Percentiles rank a stretch among this genome's conserved stretches.
Evolutionary conservation across 2,888 invertebrate genomes (phyloP).

Genomic region (Galeopsomyia nigrocyanea): DNA sequence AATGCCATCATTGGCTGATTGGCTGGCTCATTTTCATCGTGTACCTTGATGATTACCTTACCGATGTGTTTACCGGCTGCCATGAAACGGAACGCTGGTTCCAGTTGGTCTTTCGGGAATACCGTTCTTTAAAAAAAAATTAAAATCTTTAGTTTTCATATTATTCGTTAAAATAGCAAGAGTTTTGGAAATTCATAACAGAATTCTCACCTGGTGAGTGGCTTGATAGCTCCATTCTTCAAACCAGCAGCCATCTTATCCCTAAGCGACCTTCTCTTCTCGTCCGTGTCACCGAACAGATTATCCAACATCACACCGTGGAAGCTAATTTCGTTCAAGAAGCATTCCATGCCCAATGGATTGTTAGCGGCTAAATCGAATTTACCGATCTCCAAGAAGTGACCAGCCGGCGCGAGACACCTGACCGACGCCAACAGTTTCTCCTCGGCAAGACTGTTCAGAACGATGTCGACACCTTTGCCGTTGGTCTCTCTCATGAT

Average conservation of each 20-base stretch:
- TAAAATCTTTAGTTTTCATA: slow-evolving; percentile 53
- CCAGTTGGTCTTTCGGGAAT: slow-evolving; percentile 77
- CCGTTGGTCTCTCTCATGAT: slow-evolving; percentile 85
- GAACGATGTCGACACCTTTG: slow-evolving; percentile 89
- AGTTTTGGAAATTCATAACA: slow-evolving; percentile 73
- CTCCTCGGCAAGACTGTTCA: slow-evolving; percentile 95
- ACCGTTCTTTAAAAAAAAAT: slow-evolving; percentile 69
- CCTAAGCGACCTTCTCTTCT: slow-evolving; percentile 72
- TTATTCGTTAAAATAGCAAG: slow-evolving; percentile 65
- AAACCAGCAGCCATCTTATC: slow-evolving; percentile 77
- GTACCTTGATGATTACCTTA: slow-evolving; percentile 70
- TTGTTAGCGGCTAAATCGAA: slow-evolving; percentile 82
- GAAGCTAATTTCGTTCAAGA: slow-evolving; percentile 81
- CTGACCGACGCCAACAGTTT: slow-evolving; percentile 82
- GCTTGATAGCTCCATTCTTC: slow-evolving; percentile 76
- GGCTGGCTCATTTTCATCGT: slow-evolving; percentile 52
- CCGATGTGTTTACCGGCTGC: slow-evolving; percentile 86
- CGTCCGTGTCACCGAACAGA: slow-evolving; percentile 71
- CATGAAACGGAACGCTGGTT: slow-evolving; percentile 79
- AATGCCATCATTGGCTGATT: slow-evolving; percentile 65
- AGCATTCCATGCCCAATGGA: slow-evolving; percentile 75
- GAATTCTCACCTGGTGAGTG: slow-evolving; percentile 69
- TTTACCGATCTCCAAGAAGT: slow-evolving; percentile 90
- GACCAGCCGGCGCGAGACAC: slow-evolving; percentile 74
- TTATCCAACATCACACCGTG: slow-evolving; percentile 85